Percentiles rank a stretch among this genome's conserved stretches.
Conservation (phyloP, 2,797 vertebrate species). For the Clamator glandarius region DNA sequence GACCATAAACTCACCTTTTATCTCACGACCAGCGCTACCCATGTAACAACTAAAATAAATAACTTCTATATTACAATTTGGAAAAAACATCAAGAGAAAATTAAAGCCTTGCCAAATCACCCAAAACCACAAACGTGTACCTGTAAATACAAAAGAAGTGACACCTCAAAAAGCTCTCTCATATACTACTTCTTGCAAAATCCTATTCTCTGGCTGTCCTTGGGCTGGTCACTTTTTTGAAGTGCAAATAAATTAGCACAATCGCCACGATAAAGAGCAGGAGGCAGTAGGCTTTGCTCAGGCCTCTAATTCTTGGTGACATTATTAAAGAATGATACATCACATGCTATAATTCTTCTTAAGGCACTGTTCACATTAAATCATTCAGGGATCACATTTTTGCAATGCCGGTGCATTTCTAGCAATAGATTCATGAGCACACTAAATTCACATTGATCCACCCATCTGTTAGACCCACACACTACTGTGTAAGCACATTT, state of each 20-base stretch:
- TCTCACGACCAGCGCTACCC: neutral
- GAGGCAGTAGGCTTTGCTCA: neutral
- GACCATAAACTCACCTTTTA: conserved; percentile 2
- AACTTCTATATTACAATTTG: neutral
- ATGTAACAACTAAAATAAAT: neutral
- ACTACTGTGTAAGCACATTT: neutral
- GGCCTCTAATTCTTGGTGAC: neutral
- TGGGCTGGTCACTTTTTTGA: neutral
- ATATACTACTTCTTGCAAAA: neutral
- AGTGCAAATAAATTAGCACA: conserved; percentile 12
- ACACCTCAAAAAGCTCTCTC: neutral
- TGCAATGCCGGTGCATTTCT: neutral
- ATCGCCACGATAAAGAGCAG: neutral
- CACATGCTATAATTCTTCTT: neutral
- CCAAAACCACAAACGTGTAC: neutral
- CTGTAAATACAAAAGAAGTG: neutral
- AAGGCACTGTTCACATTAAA: neutral
- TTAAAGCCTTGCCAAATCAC: neutral
- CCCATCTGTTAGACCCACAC: neutral
- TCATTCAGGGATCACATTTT: neutral
- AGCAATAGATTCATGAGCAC: neutral
- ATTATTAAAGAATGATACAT: neutral
- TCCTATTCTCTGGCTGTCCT: neutral
- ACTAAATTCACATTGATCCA: neutral
- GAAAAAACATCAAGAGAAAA: neutral